Conservation (phyloP, 2,113 vertebrate genomes). For the Scatophagus argus region DNA sequence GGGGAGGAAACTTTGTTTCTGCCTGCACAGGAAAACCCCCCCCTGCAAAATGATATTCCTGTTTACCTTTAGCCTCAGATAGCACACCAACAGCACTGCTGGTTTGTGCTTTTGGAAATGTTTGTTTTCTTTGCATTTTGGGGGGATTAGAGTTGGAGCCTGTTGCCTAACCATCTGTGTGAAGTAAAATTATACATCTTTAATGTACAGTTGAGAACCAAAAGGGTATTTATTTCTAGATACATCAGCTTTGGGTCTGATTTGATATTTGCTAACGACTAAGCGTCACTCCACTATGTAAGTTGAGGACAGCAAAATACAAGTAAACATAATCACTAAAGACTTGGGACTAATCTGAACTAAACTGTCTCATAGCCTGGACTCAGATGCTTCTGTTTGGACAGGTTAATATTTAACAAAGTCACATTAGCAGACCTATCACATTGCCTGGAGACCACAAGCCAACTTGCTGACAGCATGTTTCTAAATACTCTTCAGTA, state of each 20-base stretch:
- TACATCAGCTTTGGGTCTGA: background rate
- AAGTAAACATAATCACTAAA: conserved; percentile 16
- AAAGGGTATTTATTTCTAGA: background rate
- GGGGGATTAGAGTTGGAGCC: conserved; percentile 4
- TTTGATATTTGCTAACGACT: background rate
- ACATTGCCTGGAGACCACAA: conserved; percentile 18
- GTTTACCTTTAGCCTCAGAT: background rate
- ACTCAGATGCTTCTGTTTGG: conserved; percentile 24
- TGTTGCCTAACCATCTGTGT: background rate
- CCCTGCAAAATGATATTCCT: conserved; percentile 4
- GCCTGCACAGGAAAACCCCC: conserved; percentile 6
- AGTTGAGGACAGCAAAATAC: background rate
- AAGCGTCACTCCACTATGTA: background rate
- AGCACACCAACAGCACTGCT: conserved; percentile 13
- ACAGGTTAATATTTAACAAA: conserved; percentile 63
- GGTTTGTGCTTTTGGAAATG: background rate
- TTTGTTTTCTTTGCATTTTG: conserved; percentile 12
- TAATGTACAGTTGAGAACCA: background rate
- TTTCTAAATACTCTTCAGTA: conserved; percentile 25
- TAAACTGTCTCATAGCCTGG: background rate
- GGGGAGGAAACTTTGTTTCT: background rate
- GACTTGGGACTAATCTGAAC: background rate
- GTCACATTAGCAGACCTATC: conserved; percentile 37
- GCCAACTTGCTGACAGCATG: background rate
- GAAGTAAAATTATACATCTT: background rate